Base-by-base conservation (phyloP, 2,888 invertebrate species). In the Aphrophora alni region DNA sequence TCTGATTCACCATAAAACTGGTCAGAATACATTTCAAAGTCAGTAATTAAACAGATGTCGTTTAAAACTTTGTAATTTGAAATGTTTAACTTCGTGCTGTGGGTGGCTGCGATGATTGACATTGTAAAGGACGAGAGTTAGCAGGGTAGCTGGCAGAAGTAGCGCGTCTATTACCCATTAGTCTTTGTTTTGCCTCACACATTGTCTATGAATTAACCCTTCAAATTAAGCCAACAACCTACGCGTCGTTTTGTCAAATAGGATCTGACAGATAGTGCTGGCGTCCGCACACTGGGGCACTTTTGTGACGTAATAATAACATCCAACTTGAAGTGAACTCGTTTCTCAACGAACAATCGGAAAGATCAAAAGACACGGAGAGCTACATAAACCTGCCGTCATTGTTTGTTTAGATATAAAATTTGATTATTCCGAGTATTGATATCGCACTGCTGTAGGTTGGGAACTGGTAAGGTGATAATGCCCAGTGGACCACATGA, bases 131-230 rank as follows among this genome's bases (percentile, higher is more conserved):
- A 21, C 59, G 3, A 2, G 14, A 38, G 51, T 71, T 79, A 74
- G 68, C 78, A 59, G 74, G 78, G 69, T 38, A 74, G 78, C 74
- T 79, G 78, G 69, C 74, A 21, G 28, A 79, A 68, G 73, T 79
- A 73, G 78, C 78, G 78, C 78, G 26, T 28, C 14, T 74, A 79
- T 79, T 79, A 69, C 78, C 78, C n/a, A 79, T 79, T 79, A 79
- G 59, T 7, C 28, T 59, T 59, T 59, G 59, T 33, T 33, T 33
- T 33, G 33, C 33, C 33, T 33, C 33, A 33, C 33, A 33, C 33
- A 33, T 33, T 33, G 33, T 59, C 21, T 21, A 0, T 59, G 59
- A 59, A 59, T 59, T 59, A 21, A 59, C 59, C 44, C 44, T 44
- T 44, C 44, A 44, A 44, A 44, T 44, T 14, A 14, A 14, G 44